phyloP scores from a whole-genome alignment of 1,140 invertebrate genomes.

The Zaprionus lachaisei region DNA sequence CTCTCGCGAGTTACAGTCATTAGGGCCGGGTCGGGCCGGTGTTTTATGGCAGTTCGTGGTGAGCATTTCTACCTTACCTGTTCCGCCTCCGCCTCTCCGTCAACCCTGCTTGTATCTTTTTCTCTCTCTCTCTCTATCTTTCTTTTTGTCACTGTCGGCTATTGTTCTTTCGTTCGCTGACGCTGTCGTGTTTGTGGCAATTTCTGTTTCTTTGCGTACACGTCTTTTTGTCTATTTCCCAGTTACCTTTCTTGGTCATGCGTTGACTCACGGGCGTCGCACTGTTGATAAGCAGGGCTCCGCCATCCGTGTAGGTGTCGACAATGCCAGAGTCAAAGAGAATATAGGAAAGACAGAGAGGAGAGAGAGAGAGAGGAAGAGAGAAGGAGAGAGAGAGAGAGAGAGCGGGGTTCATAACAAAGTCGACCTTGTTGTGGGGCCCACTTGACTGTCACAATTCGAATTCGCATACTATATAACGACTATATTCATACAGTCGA shows the following conservation, averaged over 20 bases:
- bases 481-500: constrained; percentile 3
- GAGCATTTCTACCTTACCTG: constrained; percentile 45
- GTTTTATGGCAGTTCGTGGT: constrained; percentile 54
- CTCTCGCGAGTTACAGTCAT: constrained; percentile 51
- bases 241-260: constrained; percentile 79
- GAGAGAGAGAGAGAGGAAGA: constrained; percentile 5
- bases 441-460: constrained; percentile 11
- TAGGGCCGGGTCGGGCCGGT: constrained; percentile 61
- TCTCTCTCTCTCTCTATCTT: constrained; percentile 34
- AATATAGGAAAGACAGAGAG: not conserved
- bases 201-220: constrained; percentile 57
- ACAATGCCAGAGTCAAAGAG: constrained; percentile 12
- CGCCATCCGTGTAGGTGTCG: constrained; percentile 50
- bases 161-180: constrained; percentile 63
- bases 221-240: constrained; percentile 61
- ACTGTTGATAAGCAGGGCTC: constrained; percentile 65
- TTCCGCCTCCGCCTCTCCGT: not conserved
- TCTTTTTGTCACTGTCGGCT: constrained; percentile 47
- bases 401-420: constrained; percentile 28
- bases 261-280: constrained; percentile 67
- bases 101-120: constrained; percentile 7
- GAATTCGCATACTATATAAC: constrained; percentile 9
- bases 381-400: not conserved
- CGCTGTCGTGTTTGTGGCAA: constrained; percentile 45
- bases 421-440: constrained; percentile 30